These are phyloP conservation scores for Rhinoptilus africanus DNA, from an alignment of 2,113 vertebrate species.

Conservation along the genomic window DNA sequence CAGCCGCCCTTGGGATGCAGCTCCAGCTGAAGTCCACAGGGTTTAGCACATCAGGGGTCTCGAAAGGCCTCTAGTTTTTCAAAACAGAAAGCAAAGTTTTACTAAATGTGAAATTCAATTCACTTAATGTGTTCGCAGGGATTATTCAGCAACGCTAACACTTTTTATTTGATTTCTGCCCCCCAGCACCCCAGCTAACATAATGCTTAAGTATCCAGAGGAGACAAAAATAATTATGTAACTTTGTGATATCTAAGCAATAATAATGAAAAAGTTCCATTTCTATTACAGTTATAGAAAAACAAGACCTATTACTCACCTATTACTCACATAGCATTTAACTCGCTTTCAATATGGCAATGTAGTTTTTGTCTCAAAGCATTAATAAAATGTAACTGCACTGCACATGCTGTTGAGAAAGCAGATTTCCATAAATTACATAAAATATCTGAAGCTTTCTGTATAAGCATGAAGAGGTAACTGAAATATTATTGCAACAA, in stretches of 20 bases:
- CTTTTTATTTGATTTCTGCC: neutral
- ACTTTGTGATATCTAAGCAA: neutral
- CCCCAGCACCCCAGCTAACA: neutral
- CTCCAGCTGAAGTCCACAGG: neutral
- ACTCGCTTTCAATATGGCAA: neutral
- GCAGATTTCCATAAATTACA: neutral
- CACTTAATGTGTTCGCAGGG: neutral
- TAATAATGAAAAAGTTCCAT: neutral
- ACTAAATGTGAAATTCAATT: neutral
- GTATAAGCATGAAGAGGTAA: neutral
- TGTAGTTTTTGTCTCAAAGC: neutral
- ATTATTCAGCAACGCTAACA: neutral
- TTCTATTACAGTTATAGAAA: neutral
- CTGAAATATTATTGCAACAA: neutral
- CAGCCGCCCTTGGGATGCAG: neutral
- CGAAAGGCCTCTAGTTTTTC: neutral
- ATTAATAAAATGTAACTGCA: neutral
- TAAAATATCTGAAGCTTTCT: neutral
- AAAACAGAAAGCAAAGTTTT: neutral
- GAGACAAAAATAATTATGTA: neutral
- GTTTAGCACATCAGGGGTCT: neutral
- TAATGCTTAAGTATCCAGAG: neutral
- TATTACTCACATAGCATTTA: neutral
- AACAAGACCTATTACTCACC: neutral
- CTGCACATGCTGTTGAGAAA: neutral